Evolutionary conservation across 2,888 invertebrate species (phyloP).

Genomic region (Phania funesta): DNA sequence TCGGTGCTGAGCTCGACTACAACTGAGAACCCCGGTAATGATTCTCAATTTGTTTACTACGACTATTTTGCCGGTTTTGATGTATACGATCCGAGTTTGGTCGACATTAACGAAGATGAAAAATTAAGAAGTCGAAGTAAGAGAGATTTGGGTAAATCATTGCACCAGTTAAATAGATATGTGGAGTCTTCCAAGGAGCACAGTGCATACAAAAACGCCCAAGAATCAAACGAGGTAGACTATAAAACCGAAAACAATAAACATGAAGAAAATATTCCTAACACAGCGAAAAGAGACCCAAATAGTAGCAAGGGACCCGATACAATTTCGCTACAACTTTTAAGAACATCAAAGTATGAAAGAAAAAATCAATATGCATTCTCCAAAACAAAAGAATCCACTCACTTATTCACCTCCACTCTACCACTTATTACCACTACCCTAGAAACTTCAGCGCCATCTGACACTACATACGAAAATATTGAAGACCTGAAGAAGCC

Average conservation of each 20-base stretch:
- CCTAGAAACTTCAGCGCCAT: slow-evolving; percentile 7
- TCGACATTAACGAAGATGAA: slow-evolving; percentile 66
- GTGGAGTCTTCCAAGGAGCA: slow-evolving; percentile 3
- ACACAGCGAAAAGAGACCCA: slow-evolving; percentile 17
- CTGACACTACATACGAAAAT: not conserved
- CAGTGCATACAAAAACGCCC: slow-evolving; percentile 18
- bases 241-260: not conserved
- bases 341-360: slow-evolving; percentile 71
- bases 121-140: not conserved
- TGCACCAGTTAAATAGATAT: not conserved
- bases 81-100: slow-evolving; percentile 59
- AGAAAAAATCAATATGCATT: slow-evolving; percentile 41
- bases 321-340: slow-evolving; percentile 18
- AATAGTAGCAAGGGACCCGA: slow-evolving; percentile 12
- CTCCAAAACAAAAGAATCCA: not conserved
- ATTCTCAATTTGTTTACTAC: slow-evolving; percentile 75
- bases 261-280: not conserved
- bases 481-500: slow-evolving; percentile 27
- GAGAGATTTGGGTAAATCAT: slow-evolving; percentile 3
- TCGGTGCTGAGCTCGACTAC: slow-evolving; percentile 61
- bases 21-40: slow-evolving; percentile 67
- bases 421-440: slow-evolving; percentile 1
- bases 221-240: not conserved
- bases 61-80: slow-evolving; percentile 73
- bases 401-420: not conserved